Evolutionary conservation across 2,113 vertebrate genomes (phyloP), one percentile per base, ranked within the genome.

Genomic region (Protobothrops mucrosquamatus): DNA sequence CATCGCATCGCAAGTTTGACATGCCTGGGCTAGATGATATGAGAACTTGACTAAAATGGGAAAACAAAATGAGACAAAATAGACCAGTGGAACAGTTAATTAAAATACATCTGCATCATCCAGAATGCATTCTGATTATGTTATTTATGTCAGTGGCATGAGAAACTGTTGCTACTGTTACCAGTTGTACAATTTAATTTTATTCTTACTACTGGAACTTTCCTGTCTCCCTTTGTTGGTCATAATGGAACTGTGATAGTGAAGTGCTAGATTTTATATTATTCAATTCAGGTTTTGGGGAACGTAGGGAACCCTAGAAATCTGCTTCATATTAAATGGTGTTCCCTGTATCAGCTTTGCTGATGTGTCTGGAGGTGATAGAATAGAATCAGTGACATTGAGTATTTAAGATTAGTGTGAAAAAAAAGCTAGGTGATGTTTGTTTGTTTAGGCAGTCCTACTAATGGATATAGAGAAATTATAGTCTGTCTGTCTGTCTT

Each of bases 41-140:
- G 48, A 48, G 48, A 48, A 48, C 86, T 3, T 24, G 57, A 89
- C 92, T 88, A 14, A 54, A 85, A 85, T 39, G 18, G 23, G 23
- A 23, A 91, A 91, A 85, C 88, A 88, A 94, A 94, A 91, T n/a
- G 52, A 20, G 15, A 55, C n/a, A 56, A 56, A n/a, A 0, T n/a
- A 91, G 55, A 94, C 55, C 55, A 90, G n/a, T 51, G n/a, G 8
- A 9, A 86, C 55, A 86, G 5, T 86, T 85, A 59, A 90, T 90
- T 90, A 34, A 52, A 59, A 90, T 86, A n/a, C n/a, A 39, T 64
- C 48, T 92, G 3, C 43, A 55, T 90, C 87, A 87, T 92, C 91
- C 59, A 52, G 51, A 88, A 93, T 87, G 4, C 15, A 59, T 18
- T 24, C n/a, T 59, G 85, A 55, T 12, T 85, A 10, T 46, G 24